phyloP scores from a whole-genome alignment of 2,888 invertebrate genomes.

The Barypeithes pellucidus region DNA sequence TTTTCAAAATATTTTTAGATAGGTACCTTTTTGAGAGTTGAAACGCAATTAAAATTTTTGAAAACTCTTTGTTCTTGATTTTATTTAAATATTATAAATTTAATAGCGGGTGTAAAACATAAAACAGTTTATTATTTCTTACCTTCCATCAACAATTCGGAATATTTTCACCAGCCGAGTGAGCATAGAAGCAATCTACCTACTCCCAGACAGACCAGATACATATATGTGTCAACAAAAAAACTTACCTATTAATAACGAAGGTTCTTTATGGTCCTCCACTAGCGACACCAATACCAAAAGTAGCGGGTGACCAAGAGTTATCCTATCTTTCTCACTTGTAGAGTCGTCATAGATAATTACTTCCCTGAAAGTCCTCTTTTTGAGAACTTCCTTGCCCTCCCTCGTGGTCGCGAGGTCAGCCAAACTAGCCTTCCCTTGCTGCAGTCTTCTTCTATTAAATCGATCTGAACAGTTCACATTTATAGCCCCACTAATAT shows the following conservation, averaged over 20 bases:
- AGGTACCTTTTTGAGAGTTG: slow-evolving; percentile 32
- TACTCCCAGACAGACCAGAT: too few species aligned
- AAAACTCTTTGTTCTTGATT: slow-evolving; percentile 13
- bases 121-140: too few species aligned
- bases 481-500: slow-evolving; percentile 80
- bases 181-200: too few species aligned
- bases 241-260: slow-evolving; percentile 79
- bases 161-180: too few species aligned
- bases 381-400: slow-evolving; percentile 76
- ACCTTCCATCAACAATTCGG: too few species aligned
- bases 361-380: slow-evolving; percentile 75
- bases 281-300: slow-evolving; percentile 79
- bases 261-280: slow-evolving; percentile 79
- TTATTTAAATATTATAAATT: background rate
- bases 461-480: slow-evolving; percentile 82
- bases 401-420: slow-evolving; percentile 79
- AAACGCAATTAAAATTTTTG: slow-evolving; percentile 14
- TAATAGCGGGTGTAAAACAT: background rate
- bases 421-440: slow-evolving; percentile 77
- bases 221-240: too few species aligned
- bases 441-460: slow-evolving; percentile 78
- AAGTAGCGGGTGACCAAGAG: slow-evolving; percentile 76
- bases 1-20: slow-evolving; percentile 45
- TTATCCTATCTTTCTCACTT: slow-evolving; percentile 75
- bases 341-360: slow-evolving; percentile 82